Percentiles rank a stretch among this genome's conserved stretches.
Conservation (phyloP, 2,113 vertebrate species). For the Balaeniceps rex region DNA sequence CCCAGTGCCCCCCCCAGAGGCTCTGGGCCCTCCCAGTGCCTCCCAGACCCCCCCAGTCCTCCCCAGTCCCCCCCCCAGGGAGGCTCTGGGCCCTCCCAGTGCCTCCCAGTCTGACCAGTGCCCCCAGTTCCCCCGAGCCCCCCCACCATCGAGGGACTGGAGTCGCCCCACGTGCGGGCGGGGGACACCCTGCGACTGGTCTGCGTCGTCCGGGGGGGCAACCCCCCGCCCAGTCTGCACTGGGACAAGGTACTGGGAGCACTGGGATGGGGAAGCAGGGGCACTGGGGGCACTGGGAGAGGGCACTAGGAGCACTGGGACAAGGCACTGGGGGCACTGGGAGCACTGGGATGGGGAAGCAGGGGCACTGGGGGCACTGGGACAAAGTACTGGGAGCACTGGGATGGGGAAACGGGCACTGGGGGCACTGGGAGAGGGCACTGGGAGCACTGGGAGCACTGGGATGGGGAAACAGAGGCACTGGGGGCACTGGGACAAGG, state of each 20-base stretch:
- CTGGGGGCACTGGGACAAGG: no score
- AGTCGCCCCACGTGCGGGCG: not conserved
- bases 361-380: no score
- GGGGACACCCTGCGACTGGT: not conserved
- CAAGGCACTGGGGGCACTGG: no score
- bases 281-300: not conserved
- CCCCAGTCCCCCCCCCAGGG: not conserved
- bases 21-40: not conserved
- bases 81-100: not conserved
- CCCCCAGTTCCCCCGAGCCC: not conserved
- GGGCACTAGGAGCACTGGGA: no score
- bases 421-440: no score
- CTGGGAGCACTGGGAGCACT: no score
- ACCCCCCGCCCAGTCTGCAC: not conserved
- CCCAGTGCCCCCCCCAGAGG: not conserved
- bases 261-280: no score
- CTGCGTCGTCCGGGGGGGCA: not conserved
- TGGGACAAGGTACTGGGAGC: not conserved
- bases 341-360: no score
- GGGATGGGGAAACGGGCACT: no score
- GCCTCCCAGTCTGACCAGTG: not conserved
- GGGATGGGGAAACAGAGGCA: no score
- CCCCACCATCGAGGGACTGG: not conserved
- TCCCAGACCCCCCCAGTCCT: not conserved
- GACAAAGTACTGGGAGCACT: no score